Percentiles rank a stretch among this genome's conserved stretches.
Evolutionary conservation across 2,113 vertebrate genomes (phyloP).

Genomic region (Strigops habroptila): DNA sequence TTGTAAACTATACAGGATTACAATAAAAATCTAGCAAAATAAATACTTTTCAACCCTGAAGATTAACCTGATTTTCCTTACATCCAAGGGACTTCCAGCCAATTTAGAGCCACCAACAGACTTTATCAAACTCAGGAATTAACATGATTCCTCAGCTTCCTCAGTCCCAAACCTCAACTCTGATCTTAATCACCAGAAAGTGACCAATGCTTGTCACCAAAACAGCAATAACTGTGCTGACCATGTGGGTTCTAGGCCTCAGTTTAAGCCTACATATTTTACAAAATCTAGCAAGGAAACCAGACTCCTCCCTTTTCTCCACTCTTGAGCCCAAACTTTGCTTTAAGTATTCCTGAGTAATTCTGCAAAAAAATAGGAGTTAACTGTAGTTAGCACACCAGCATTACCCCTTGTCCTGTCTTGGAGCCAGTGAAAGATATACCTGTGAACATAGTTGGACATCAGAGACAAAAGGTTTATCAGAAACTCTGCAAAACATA

Average conservation of each 20-base stretch:
- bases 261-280: background rate
- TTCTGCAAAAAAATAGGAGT: background rate
- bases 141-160: background rate
- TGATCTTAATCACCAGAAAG: background rate
- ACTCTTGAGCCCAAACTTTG: background rate
- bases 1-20: background rate
- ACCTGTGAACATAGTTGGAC: background rate
- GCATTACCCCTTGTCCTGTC: background rate
- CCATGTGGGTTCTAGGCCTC: background rate
- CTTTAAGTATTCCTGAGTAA: background rate
- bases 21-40: background rate
- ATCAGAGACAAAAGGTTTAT: background rate
- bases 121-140: background rate
- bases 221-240: background rate
- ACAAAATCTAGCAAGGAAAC: background rate
- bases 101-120: background rate
- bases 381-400: background rate
- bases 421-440: background rate
- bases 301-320: background rate
- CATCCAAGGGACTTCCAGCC: background rate
- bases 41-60: background rate
- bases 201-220: background rate
- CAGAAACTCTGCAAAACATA: background rate
- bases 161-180: background rate
- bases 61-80: background rate